These are phyloP conservation scores for Chaenodraco wilsoni DNA, from an alignment of 2,797 vertebrate genomes.

Conservation along the genomic window DNA sequence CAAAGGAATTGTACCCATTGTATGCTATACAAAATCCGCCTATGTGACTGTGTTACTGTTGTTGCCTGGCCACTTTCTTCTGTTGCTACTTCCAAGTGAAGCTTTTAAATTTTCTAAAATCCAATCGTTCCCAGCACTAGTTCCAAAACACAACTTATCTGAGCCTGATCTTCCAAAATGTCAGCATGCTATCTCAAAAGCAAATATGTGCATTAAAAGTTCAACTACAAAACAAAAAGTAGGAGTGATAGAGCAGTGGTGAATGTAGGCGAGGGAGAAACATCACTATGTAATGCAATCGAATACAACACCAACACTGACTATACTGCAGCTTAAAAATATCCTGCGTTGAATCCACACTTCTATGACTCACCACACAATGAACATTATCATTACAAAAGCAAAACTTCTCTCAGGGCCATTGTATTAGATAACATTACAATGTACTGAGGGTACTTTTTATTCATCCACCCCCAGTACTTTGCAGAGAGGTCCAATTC, in stretches of 20 bases:
- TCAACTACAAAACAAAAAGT: conserved; percentile 18
- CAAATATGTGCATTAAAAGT: conserved; percentile 34
- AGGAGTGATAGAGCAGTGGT: conserved; percentile 22
- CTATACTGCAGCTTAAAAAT: conserved; percentile 20
- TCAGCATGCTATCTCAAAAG: conserved; percentile 17
- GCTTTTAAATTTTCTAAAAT: conserved; percentile 23
- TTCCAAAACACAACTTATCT: conserved; percentile 8
- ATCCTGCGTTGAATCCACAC: conserved; percentile 16
- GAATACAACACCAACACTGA: conserved; percentile 30
- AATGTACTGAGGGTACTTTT: conserved; percentile 20
- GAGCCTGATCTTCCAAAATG: background rate
- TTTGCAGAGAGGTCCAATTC: conserved; percentile 22
- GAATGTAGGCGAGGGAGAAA: conserved; percentile 38
- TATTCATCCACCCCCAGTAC: conserved; percentile 18
- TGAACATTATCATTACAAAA: conserved; percentile 27
- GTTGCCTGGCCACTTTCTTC: background rate
- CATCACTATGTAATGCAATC: conserved; percentile 20
- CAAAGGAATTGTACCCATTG: background rate
- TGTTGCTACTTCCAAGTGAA: conserved; percentile 4
- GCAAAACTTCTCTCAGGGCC: conserved; percentile 12
- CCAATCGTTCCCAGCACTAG: conserved; percentile 9
- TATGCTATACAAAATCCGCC: background rate
- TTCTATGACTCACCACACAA: conserved; percentile 37
- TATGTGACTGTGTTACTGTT: background rate
- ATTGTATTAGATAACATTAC: conserved; percentile 35